Evolutionary conservation across 2,888 invertebrate genomes (phyloP), one percentile per base, ranked within the genome.

Genomic region (Machimus rusticus): DNA sequence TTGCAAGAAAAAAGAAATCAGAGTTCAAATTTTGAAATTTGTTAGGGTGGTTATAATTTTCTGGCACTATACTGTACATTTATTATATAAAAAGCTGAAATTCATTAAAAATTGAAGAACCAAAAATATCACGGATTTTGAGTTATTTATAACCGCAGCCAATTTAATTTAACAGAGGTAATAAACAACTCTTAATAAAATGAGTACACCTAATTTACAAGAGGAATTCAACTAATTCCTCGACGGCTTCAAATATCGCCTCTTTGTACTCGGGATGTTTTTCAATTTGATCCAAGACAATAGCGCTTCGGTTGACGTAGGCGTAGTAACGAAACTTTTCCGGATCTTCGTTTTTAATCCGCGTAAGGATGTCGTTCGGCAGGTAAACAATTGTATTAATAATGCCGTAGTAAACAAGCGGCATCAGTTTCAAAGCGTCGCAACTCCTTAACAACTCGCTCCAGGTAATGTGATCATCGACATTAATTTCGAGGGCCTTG

Each of bases 371-470:
- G 87, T 92, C 92, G 0, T 91, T 90, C 0, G 93, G 92, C 6
- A 93, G 89, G 74, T 91, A 91, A 1, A 91, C 66, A 1, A 91
- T 88, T 0, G 92, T 91, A 1, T 91, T 90, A 1, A 90, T 89
- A 39, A 92, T 90, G 82, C 92, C 92, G 37, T 93, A 93, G 84
- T 92, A 93, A 78, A 91, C 91, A 39, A 91, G 90, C 0, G 92
- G 92, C 74, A 92, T 91, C 12, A 93, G 89, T 66, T 91, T 90
- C 86, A 92, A 92, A 23, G 91, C 90, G 8, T 91, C 88, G 3
- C 93, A 87, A 57, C 92, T 92, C 51, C 91, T 89, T 3, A 90
- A 85, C 88, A 93, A 93, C 12, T 91, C 90, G 0, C 89, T 14
- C 55, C 89, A 91, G 23, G 91, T 90, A 3, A 93, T 89, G 51